phyloP scores from a whole-genome alignment of 37 sponge, comb jelly and placozoan species.

The Cladorhizidae sp. region DNA sequence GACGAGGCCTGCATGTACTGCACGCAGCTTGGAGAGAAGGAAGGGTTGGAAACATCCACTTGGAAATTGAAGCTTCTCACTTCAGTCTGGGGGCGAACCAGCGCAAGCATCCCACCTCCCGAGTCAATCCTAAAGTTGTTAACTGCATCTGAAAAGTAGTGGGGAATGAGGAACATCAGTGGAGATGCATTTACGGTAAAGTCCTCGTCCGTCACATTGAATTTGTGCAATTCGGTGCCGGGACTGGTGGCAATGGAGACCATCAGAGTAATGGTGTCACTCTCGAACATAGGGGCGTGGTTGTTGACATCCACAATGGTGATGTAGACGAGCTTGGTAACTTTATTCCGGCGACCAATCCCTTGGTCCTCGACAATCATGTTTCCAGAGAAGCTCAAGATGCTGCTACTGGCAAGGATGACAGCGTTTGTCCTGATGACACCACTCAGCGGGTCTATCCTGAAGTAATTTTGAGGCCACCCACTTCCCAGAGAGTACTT shows the following conservation, averaged over 20 bases:
- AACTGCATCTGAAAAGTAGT: slow-evolving; percentile 24
- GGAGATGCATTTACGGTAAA: neutral
- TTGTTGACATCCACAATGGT: slow-evolving; percentile 45
- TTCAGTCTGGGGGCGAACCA: neutral
- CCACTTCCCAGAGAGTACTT: slow-evolving; percentile 28
- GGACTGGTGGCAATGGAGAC: neutral
- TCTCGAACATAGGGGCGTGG: slow-evolving; percentile 47
- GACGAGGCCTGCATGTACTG: slow-evolving; percentile 22
- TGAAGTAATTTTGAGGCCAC: slow-evolving; percentile 17
- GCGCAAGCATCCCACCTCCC: neutral
- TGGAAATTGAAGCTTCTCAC: slow-evolving; percentile 31
- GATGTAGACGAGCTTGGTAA: neutral
- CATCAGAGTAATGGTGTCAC: neutral
- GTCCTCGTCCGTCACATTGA: slow-evolving; percentile 37
- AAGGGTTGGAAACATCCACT: slow-evolving; percentile 22
- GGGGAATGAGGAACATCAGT: slow-evolving; percentile 17
- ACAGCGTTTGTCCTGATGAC: slow-evolving; percentile 10
- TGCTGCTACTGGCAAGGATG: neutral
- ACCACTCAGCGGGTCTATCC: slow-evolving; percentile 46
- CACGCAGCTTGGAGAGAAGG: slow-evolving; percentile 6
- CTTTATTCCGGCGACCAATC: neutral
- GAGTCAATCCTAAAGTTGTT: slow-evolving; percentile 4
- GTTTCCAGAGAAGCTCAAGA: neutral
- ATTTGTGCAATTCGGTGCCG: neutral
- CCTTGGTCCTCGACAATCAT: slow-evolving; percentile 56